Evolutionary conservation across 2,113 vertebrate species (phyloP), one percentile per base, ranked within the genome.

Genomic region (Sisor rabdophorus): DNA sequence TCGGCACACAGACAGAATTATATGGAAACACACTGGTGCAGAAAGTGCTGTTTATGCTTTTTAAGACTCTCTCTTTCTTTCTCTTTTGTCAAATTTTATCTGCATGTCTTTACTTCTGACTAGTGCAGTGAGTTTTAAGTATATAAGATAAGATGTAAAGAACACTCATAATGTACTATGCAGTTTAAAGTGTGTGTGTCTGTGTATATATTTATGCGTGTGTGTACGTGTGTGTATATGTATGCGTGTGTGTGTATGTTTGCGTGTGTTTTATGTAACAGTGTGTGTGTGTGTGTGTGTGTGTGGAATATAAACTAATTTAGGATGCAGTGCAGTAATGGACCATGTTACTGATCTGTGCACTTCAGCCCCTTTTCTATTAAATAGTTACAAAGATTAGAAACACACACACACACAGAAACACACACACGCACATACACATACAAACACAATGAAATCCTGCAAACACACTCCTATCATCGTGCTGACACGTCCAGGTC

Each of bases 311-410:
- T 61, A 28, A 20, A 9, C 36, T 28, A 32, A 28, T 61, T 28
- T 67, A 24, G 48, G 40, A 13, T 67, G 40, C 15, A 13, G 72
- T 80, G 84, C 80, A 87, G 58, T 79, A 80, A 84, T 81, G 80
- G 80, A 82, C 64, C 85, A 80, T 76, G 36, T 84, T 84, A 86
- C 84, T 85, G 83, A 87, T 79, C 84, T 84, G 77, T 85, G 81
- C 84, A 85, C 83, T 86, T 82, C 76, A 81, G 81, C 81, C 82
- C 81, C 76, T 24, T 61, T 80, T 85, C 83, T 79, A 80, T 85
- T 86, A 85, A 83, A 84, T 84, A 83, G 83, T 82, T 63, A 19
- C 17, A 84, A 76, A n/a, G 79, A 22, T 53, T 40, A 67, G 28
- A 22, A 44, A 67, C 8, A 61, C 73, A 78, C 61, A 69, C 73